Conservation (phyloP, 2,113 vertebrate genomes). For the Stictonetta naevosa region DNA sequence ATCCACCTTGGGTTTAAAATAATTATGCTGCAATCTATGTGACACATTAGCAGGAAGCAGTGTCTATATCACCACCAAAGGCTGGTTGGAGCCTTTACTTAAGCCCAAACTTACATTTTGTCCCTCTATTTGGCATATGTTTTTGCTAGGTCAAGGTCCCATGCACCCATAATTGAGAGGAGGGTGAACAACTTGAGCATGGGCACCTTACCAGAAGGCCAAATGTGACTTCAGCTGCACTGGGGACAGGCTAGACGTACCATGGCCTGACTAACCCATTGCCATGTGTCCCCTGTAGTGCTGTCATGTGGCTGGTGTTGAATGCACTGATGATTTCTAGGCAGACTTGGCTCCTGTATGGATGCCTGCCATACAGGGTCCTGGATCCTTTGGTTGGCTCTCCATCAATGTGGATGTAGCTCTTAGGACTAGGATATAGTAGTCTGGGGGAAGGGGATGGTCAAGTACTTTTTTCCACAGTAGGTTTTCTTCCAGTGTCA, state of each 20-base stretch:
- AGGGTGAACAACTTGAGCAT: not conserved
- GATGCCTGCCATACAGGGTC: not conserved
- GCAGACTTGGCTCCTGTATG: not conserved
- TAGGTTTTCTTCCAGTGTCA: not conserved
- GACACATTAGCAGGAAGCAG: not conserved
- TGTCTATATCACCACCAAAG: not conserved
- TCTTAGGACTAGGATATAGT: not conserved
- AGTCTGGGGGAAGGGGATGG: not conserved
- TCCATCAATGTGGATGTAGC: not conserved
- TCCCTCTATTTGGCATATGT: not conserved
- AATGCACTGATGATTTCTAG: not conserved
- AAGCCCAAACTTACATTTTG: not conserved
- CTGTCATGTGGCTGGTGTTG: not conserved
- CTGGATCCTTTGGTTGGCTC: not conserved
- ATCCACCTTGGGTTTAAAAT: not conserved
- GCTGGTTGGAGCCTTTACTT: not conserved
- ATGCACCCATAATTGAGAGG: not conserved
- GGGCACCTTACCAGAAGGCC: not conserved
- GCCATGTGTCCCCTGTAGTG: not conserved
- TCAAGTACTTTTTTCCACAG: not conserved
- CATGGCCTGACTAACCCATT: not conserved
- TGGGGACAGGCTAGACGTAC: not conserved
- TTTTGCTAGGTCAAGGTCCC: not conserved
- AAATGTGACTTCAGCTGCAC: not conserved
- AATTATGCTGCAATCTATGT: accelerated